Evolutionary conservation across 2,797 vertebrate species (phyloP), one percentile per base, ranked within the genome.

Genomic region (Pipistrellus pygmaeus): DNA sequence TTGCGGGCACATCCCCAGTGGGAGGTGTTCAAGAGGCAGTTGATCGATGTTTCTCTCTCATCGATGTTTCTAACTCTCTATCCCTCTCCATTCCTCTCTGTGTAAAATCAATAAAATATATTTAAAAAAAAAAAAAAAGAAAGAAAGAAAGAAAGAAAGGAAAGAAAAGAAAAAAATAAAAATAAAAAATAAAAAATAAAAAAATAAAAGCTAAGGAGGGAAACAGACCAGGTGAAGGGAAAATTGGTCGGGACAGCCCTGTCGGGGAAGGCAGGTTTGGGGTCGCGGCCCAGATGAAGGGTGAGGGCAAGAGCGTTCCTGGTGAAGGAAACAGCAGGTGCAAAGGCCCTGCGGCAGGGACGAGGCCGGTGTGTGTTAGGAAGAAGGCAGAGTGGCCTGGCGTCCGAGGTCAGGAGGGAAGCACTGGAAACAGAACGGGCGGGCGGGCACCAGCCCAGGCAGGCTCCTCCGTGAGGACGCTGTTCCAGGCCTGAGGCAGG

Each of bases 341-440:
- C 60, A 80, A 93, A 95, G 94, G 75, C 66, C 96, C 85, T 53
- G 69, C 38, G 60, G 84, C 17, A 86, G 76, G 76, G 53, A 62
- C 5, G 10, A 60, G 20, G 30, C 14, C 14, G 30, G 15, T 17
- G 8, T 75, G 66, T 75, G 25, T 88, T 64, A 88, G 77, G 60
- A 80, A 41, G 51, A 88, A 82, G 21, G 64, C 8, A 55, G n/a
- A 57, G 46, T 25, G 51, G 21, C n/a, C 38, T 27, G n/a, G 32
- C 75, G 86, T 73, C 62, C 17, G 12, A 15, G 68, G 21, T 14
- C 68, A 57, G 35, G 41, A 85, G 21, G 41, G 91, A 83, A 91
- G 76, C 35, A 57, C 23, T 15, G 35, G 32, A 73, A 69, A 8
- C 18, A 46, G 53, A 71, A 77, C 5, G 55, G 38, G 85, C 32